Percentiles rank a stretch among this genome's conserved stretches.
phyloP scores from a whole-genome alignment of 2,113 vertebrate genomes.

The Oryzias celebensis region DNA sequence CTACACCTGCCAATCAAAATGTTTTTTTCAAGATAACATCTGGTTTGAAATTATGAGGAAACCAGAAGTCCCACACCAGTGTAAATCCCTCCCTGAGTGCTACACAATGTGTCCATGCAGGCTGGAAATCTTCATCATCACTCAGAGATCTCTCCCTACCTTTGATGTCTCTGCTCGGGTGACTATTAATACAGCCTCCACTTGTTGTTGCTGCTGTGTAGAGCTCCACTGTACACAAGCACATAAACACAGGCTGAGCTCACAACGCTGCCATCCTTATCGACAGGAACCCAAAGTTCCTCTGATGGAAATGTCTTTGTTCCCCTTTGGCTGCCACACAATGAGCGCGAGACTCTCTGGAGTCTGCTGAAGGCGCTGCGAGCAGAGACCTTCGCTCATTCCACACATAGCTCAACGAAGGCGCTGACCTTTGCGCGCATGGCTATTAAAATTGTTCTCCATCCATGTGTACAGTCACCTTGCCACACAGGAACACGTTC shows the following conservation, averaged over 20 bases:
- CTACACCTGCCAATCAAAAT: too few species aligned
- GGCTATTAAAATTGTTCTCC: slow-evolving; percentile 59
- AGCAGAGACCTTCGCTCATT: slow-evolving; percentile 63
- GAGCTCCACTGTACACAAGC: slow-evolving; percentile 70
- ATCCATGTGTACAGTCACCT: slow-evolving; percentile 29
- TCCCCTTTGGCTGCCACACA: slow-evolving; percentile 73
- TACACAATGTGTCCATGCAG: slow-evolving; percentile 15
- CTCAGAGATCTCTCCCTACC: slow-evolving; percentile 59
- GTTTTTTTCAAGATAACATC: too few species aligned
- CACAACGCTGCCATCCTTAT: slow-evolving; percentile 73
- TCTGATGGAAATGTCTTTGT: slow-evolving; percentile 82
- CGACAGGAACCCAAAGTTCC: slow-evolving; percentile 83
- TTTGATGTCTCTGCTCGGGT: slow-evolving; percentile 71
- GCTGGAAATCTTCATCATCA: slow-evolving; percentile 50
- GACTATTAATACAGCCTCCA: slow-evolving; percentile 76
- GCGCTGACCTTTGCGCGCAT: slow-evolving; percentile 63
- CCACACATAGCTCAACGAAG: slow-evolving; percentile 57
- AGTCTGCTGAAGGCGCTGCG: slow-evolving; percentile 64
- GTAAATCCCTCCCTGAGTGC: slow-evolving; percentile 10
- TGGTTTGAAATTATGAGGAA: not conserved
- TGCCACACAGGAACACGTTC: slow-evolving; percentile 27
- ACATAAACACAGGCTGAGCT: slow-evolving; percentile 70
- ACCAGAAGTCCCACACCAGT: slow-evolving; percentile 15
- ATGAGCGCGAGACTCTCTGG: slow-evolving; percentile 76
- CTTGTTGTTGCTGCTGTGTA: slow-evolving; percentile 69